Evolutionary conservation across 2,888 invertebrate species (phyloP).

Genomic region (Lithophane semibrunnea): DNA sequence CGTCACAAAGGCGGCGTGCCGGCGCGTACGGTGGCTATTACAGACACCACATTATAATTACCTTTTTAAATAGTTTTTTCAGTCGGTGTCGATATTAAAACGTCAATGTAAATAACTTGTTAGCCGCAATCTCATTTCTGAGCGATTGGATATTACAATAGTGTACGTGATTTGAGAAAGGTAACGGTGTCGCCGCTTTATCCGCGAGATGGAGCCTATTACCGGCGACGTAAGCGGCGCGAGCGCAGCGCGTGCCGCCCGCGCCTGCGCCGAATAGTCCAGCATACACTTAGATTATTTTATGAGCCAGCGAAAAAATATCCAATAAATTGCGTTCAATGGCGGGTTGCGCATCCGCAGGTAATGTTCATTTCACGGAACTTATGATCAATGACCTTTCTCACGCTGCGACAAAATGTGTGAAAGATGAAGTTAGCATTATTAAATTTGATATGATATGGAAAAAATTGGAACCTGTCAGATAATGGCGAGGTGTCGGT

Average conservation of each 20-base stretch:
- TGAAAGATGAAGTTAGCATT: constrained; percentile 61
- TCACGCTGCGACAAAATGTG: constrained; percentile 63
- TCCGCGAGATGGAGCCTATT: constrained; percentile 88
- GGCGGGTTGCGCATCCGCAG: constrained; percentile 48
- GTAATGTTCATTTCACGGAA: constrained; percentile 64
- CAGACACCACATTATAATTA: constrained; percentile 89
- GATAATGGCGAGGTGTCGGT: constrained; percentile 58
- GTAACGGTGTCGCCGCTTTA: constrained; percentile 90
- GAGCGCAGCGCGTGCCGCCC: constrained; percentile 79
- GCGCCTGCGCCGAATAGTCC: constrained; percentile 63
- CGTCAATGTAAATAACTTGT: constrained; percentile 91
- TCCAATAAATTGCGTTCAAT: constrained; percentile 68
- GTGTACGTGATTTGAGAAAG: constrained; percentile 91
- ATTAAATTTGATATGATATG: constrained; percentile 51
- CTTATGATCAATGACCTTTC: constrained; percentile 61
- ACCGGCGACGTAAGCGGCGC: constrained; percentile 76
- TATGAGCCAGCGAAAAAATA: constrained; percentile 77
- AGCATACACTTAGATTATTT: constrained; percentile 77
- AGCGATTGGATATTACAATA: constrained; percentile 91
- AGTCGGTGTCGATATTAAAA: constrained; percentile 88
- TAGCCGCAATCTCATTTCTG: constrained; percentile 91
- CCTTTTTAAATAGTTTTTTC: constrained; percentile 90
- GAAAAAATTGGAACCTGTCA: constrained; percentile 50
- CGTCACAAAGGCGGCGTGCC: constrained; percentile 87
- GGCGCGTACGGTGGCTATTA: constrained; percentile 88